phyloP scores from a whole-genome alignment of 2,797 vertebrate genomes.

The Hozukius guyotensis region DNA sequence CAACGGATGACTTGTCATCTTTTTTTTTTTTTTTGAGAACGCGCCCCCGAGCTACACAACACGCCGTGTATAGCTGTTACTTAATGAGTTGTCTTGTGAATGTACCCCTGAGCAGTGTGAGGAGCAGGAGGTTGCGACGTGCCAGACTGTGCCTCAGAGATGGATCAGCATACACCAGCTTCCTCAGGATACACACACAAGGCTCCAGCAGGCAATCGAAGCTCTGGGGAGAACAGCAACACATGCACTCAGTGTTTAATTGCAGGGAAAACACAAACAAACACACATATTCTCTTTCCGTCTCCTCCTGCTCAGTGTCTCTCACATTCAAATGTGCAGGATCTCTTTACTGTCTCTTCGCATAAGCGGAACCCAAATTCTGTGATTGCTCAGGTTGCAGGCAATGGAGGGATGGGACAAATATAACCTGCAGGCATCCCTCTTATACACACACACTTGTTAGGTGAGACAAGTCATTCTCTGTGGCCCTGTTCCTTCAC shows the following conservation, averaged over 20 bases:
- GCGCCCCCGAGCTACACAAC: conserved; percentile 46
- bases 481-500: conserved; percentile 40
- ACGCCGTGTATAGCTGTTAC: conserved; percentile 50
- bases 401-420: conserved; percentile 13
- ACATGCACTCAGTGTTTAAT: conserved; percentile 53
- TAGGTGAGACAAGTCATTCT: conserved; percentile 42
- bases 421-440: conserved; percentile 35
- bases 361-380: conserved; percentile 21
- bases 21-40: conserved; percentile 31
- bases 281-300: conserved; percentile 10
- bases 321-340: conserved; percentile 11
- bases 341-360: conserved; percentile 37
- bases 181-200: conserved; percentile 88
- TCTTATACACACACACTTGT: conserved; percentile 30
- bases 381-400: conserved; percentile 14
- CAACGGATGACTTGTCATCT: conserved; percentile 51
- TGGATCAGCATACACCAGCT: conserved; percentile 89
- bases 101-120: conserved; percentile 89
- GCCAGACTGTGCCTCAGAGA: conserved; percentile 85
- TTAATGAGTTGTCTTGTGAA: conserved; percentile 75
- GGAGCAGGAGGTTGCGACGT: conserved; percentile 83
- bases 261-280: conserved; percentile 49
- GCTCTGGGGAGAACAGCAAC: conserved; percentile 77
- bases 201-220: conserved; percentile 87
- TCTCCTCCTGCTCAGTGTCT: conserved; percentile 13